Percentiles rank a stretch among this genome's conserved stretches.
phyloP scores from a whole-genome alignment of 2,113 vertebrate genomes.

The Leucoraja erinaceus region DNA sequence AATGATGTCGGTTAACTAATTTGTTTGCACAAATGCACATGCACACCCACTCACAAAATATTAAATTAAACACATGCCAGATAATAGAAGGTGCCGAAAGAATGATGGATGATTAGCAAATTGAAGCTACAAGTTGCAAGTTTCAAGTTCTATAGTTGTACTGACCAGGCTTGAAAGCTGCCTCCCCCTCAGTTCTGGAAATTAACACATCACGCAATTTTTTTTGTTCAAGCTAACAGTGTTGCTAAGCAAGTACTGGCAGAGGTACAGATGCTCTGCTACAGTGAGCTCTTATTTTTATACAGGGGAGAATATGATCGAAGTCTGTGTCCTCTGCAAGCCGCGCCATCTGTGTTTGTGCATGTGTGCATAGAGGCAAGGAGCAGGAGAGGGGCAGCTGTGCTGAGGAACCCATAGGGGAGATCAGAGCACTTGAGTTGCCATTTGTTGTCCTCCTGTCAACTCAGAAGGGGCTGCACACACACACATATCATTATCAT shows the following conservation, averaged over 20 bases:
- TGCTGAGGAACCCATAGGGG: slow-evolving; percentile 25
- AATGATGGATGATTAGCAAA: slow-evolving; percentile 1
- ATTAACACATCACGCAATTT: slow-evolving; percentile 32
- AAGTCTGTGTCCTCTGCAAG: slow-evolving; percentile 30
- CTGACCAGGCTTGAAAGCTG: neutral
- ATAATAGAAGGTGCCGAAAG: slow-evolving; percentile 9
- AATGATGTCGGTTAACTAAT: slow-evolving; percentile 22
- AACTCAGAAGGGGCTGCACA: slow-evolving; percentile 9
- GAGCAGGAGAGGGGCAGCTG: slow-evolving; percentile 32
- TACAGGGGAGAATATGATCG: slow-evolving; percentile 2
- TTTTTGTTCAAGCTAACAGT: neutral
- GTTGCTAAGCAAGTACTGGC: slow-evolving; percentile 26
- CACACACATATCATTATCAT: slow-evolving; percentile 34
- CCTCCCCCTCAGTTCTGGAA: slow-evolving; percentile 18
- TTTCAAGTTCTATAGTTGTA: neutral
- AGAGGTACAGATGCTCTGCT: slow-evolving; percentile 20
- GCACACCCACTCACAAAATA: slow-evolving; percentile 28
- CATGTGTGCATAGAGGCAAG: neutral
- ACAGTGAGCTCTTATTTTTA: slow-evolving; percentile 13
- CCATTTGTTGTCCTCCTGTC: slow-evolving; percentile 37
- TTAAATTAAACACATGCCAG: slow-evolving; percentile 23
- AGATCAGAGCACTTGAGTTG: neutral
- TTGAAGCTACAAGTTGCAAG: neutral
- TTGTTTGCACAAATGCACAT: slow-evolving; percentile 25
- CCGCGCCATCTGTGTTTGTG: slow-evolving; percentile 27